Conservation (phyloP, 37 sponge, comb jelly and placozoan species). For the Lycopodina hypogea region DNA sequence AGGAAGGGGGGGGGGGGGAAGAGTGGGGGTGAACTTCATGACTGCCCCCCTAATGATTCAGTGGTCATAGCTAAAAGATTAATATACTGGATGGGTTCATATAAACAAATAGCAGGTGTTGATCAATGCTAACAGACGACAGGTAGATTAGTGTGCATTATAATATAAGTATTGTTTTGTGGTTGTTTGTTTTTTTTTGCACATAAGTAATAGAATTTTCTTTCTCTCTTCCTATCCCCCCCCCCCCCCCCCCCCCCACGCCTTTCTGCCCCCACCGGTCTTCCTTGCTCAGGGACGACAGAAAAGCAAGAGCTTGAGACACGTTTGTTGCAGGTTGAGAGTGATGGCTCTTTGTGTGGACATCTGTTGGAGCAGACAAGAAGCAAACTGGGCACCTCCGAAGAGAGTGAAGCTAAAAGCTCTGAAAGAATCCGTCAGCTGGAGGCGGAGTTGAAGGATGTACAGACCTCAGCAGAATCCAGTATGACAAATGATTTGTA, state of each 20-base stretch:
- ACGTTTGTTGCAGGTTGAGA: neutral
- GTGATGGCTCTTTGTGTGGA: neutral
- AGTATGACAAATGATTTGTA: neutral
- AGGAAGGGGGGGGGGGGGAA: too few species aligned
- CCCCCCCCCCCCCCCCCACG: too few species aligned
- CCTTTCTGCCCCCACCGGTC: too few species aligned
- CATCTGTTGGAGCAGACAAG: neutral
- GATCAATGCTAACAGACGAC: too few species aligned
- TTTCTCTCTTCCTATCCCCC: too few species aligned
- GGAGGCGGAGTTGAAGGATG: conserved; percentile 9
- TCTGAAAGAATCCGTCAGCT: conserved; percentile 11
- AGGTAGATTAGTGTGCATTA: too few species aligned
- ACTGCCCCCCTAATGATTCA: too few species aligned
- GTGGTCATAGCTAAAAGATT: neutral
- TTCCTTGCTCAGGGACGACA: too few species aligned
- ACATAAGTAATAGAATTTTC: too few species aligned
- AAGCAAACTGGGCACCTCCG: neutral
- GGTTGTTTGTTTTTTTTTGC: too few species aligned
- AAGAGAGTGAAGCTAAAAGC: neutral
- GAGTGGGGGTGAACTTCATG: too few species aligned
- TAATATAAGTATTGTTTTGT: too few species aligned
- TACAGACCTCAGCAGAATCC: conserved; percentile 13
- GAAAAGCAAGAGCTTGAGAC: neutral
- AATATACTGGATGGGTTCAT: neutral
- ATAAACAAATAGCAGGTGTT: neutral